A percentile compares a stretch with the other conserved stretches of the same genome.
Evolutionary conservation across 2,797 vertebrate species (phyloP).

Genomic region (Eurystomus glaucurus): DNA sequence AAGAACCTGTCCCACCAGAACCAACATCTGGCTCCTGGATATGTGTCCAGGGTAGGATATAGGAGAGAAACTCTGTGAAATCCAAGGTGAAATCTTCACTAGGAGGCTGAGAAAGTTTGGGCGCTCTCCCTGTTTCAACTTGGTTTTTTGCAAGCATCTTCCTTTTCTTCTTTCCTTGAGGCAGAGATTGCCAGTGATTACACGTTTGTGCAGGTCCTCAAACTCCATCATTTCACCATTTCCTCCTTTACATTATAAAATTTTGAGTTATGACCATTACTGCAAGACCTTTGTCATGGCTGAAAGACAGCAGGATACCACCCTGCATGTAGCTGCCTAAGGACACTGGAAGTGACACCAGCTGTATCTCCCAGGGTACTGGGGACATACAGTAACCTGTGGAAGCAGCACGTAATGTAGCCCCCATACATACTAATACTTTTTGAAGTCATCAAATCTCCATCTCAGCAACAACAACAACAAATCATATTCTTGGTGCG

Average conservation of each 20-base stretch:
- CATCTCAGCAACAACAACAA: background rate
- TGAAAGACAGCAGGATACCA: background rate
- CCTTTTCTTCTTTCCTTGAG: background rate
- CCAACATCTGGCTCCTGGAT: background rate
- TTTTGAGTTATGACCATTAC: background rate
- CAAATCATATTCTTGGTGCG: background rate
- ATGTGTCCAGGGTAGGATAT: background rate
- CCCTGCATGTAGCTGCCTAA: background rate
- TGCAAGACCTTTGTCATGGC: background rate
- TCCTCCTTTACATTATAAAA: background rate
- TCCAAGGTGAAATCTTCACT: background rate
- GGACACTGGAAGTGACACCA: background rate
- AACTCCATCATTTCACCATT: background rate
- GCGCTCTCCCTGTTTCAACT: background rate
- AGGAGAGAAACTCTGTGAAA: background rate
- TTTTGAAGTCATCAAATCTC: background rate
- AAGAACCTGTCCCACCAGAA: background rate
- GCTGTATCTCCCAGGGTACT: background rate
- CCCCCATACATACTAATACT: accelerated
- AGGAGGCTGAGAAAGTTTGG: background rate
- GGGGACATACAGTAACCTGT: background rate
- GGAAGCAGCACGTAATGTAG: background rate
- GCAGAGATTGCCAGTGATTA: background rate
- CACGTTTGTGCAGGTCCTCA: background rate
- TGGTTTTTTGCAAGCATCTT: background rate